A percentile compares a stretch with the other conserved stretches of the same genome.
These are phyloP conservation scores for Agonopterix heracliana DNA, from an alignment of 2,888 invertebrate species.

Conservation along the genomic window DNA sequence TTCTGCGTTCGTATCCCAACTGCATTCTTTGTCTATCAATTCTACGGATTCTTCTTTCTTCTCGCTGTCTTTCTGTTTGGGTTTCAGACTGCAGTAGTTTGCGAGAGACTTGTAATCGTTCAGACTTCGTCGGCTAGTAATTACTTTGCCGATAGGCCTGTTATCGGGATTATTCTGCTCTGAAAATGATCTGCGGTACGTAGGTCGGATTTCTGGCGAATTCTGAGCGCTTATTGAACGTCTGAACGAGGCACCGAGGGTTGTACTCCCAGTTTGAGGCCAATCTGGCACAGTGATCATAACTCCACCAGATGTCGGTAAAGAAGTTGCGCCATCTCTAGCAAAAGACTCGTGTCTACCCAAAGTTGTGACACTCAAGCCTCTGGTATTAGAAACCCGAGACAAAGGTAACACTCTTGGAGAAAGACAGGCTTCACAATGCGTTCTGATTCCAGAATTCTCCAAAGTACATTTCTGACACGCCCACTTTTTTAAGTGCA, in stretches of 20 bases:
- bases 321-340: conserved; percentile 58
- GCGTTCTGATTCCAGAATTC: conserved; percentile 79
- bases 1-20: conserved; percentile 75
- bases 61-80: conserved; percentile 29
- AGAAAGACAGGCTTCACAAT: conserved; percentile 86
- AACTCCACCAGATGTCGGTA: conserved; percentile 73
- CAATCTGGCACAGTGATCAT: conserved; percentile 81
- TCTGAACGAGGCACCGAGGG: conserved; percentile 45
- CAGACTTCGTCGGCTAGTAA: conserved; percentile 63
- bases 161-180: conserved; percentile 59
- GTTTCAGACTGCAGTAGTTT: conserved; percentile 46
- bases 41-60: conserved; percentile 62
- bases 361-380: conserved; percentile 63
- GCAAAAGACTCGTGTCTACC: conserved; percentile 57
- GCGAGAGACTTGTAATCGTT: conserved; percentile 63
- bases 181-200: conserved; percentile 65
- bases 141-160: conserved; percentile 59
- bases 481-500: conserved; percentile 78
- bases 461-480: conserved; percentile 86
- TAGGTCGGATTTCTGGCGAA: conserved; percentile 64
- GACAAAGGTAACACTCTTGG: conserved; percentile 71
- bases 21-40: conserved; percentile 75
- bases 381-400: conserved; percentile 56
- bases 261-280: conserved; percentile 59
- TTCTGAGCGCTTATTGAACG: conserved; percentile 65